Percentiles rank a stretch among this genome's conserved stretches.
These are phyloP conservation scores for Dipodomys merriami DNA, from an alignment of 2,113 vertebrate genomes.

Conservation along the genomic window DNA sequence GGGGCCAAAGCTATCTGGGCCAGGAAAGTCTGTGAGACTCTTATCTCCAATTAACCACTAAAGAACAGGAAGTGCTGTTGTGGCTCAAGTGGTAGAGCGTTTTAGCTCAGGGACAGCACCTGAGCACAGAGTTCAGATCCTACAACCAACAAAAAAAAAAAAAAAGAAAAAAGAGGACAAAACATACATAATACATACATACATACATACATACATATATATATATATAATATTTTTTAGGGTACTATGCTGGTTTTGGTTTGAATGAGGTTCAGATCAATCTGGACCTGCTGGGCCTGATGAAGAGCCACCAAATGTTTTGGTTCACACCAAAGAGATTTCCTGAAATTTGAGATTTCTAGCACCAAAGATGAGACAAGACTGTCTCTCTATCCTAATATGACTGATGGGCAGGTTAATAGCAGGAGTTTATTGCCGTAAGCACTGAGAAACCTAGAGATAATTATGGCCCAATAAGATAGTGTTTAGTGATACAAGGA, in stretches of 20 bases:
- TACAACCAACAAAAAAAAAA: no score
- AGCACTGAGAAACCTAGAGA: background rate
- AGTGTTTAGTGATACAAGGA: background rate
- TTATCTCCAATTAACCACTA: no score
- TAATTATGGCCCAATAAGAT: background rate
- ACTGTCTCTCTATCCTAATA: background rate
- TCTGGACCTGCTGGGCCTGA: background rate
- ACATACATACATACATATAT: background rate
- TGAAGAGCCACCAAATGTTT: background rate
- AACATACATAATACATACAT: no score
- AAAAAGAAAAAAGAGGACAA: no score
- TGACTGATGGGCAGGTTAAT: background rate
- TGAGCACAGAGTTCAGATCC: no score
- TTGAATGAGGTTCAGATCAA: background rate
- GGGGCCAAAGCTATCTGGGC: no score
- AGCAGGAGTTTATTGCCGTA: background rate
- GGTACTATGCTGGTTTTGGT: background rate
- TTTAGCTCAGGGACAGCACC: no score
- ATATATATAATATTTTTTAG: background rate
- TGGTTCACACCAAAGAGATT: background rate
- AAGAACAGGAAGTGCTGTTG: no score
- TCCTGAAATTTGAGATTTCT: background rate
- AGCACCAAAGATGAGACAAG: background rate
- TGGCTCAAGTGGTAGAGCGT: no score
- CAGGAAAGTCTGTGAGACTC: no score